Evolutionary conservation across 37 sponge, comb jelly and placozoan species (phyloP).

Genomic region (Bolinopsis microptera): DNA sequence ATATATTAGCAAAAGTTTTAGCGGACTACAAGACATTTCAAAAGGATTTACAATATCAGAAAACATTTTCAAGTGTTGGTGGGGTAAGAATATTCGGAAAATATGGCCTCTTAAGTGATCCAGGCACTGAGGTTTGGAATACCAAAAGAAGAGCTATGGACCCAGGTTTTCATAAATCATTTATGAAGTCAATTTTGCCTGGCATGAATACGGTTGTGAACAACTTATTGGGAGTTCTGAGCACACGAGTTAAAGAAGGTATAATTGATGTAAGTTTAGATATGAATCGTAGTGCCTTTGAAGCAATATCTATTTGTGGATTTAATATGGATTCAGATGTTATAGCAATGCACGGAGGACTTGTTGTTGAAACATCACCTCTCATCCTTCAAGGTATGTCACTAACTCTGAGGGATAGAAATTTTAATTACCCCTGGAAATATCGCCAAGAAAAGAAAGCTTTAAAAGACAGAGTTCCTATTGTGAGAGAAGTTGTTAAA

Average conservation of each 20-base stretch:
- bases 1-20: background rate
- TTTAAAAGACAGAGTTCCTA: background rate
- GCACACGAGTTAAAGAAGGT: background rate
- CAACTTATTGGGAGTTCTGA: background rate
- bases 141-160: background rate
- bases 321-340: background rate
- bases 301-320: background rate
- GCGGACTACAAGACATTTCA: background rate
- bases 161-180: conserved; percentile 20
- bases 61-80: background rate
- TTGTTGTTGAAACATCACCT: background rate
- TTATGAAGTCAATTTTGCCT: background rate
- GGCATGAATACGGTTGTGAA: background rate
- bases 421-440: background rate
- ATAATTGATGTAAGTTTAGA: background rate
- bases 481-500: background rate
- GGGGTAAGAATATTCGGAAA: conserved; percentile 49
- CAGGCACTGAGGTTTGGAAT: background rate
- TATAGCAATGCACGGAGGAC: background rate
- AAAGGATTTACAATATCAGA: background rate
- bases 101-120: conserved; percentile 18
- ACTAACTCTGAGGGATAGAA: background rate
- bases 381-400: background rate
- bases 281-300: background rate
- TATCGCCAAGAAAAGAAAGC: background rate